Evolutionary conservation across 1,140 invertebrate genomes (phyloP).

Genomic region (Drosophila watanabei): DNA sequence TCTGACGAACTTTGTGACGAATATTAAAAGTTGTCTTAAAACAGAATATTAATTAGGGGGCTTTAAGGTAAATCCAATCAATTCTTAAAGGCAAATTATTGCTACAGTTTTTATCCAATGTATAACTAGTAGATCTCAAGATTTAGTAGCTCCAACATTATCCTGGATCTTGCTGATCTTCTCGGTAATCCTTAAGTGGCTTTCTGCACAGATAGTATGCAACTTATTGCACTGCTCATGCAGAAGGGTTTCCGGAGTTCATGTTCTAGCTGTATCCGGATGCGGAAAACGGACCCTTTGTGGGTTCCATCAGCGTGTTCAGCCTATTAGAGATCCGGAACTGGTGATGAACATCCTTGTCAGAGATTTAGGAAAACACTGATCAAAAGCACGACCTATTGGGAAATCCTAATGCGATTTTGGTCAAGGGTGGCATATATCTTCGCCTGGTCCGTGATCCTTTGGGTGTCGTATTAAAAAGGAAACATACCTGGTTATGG

Average conservation of each 20-base stretch:
- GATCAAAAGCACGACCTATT: slow-evolving; percentile 85
- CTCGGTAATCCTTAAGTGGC: no score
- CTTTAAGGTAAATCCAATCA: neutral
- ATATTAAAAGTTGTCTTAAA: neutral
- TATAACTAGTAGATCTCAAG: slow-evolving; percentile 7
- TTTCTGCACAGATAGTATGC: no score
- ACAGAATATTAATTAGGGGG: neutral
- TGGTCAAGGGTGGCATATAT: slow-evolving; percentile 75
- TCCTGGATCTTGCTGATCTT: slow-evolving; percentile 35
- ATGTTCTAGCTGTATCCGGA: slow-evolving; percentile 64
- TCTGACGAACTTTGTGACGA: neutral
- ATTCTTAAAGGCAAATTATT: neutral
- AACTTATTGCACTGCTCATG: slow-evolving; percentile 75
- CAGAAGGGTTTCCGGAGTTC: slow-evolving; percentile 59
- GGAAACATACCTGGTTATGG: neutral
- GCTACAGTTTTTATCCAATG: neutral
- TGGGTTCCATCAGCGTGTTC: slow-evolving; percentile 85
- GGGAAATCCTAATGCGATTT: slow-evolving; percentile 72
- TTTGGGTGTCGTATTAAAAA: slow-evolving; percentile 35
- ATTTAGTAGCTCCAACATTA: slow-evolving; percentile 33
- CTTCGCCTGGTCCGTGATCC: slow-evolving; percentile 71
- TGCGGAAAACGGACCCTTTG: slow-evolving; percentile 63
- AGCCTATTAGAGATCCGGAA: slow-evolving; percentile 86
- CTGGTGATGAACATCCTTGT: slow-evolving; percentile 86
- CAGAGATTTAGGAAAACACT: slow-evolving; percentile 86